Base-by-base conservation (phyloP, 2,113 vertebrate species). In the Esox niger region DNA sequence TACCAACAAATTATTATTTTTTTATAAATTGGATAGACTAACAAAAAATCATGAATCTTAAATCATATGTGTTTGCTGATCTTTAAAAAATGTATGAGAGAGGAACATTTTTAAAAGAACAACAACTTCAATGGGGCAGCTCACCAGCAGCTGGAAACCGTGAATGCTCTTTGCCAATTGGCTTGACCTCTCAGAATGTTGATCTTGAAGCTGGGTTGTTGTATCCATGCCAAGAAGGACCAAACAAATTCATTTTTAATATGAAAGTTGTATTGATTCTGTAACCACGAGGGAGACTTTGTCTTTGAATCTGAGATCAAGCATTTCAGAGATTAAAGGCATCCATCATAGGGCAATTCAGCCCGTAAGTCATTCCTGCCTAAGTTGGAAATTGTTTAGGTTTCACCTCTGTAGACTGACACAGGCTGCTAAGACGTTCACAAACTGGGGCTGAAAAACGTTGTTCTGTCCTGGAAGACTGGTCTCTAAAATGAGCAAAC, bases 71-170 rank as follows among this genome's bases (percentile, higher is more conserved):
- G 67, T 61, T 73, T 68, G 4, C 29, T 61, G 71, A 80, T 77
- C 81, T 87, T 80, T 77, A 83, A 88, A 88, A 86, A 79, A 87
- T 83, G 85, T 84, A 87, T 79, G 74, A 81, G 79, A 75, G 69
- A 54, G 33, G 78, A 74, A 62, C 15, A 8, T 15, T 15, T 20
- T 31, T 20, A 57, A n/a, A 23, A 32, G 62, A 25, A 78, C 75
- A 67, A 69, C n/a, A 66, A 70, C 71, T 79, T 82, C 72, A 81
- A 74, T 77, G 70, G 73, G 76, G 10, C 15, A 43, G 38, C 13
- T 43, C 59, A 68, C 76, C 70, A 74, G 71, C 87, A 89, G 85
- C 86, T 90, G 87, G 69, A 60, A 7, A 75, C 76, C 75, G 80
- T 83, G 80, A 87, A 87, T 46, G 33, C 66, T 2, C 33, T 69